Percentiles rank a stretch among this genome's conserved stretches.
Evolutionary conservation across 2,113 vertebrate species (phyloP).

Genomic region (Lethenteron camtschaticum): DNA sequence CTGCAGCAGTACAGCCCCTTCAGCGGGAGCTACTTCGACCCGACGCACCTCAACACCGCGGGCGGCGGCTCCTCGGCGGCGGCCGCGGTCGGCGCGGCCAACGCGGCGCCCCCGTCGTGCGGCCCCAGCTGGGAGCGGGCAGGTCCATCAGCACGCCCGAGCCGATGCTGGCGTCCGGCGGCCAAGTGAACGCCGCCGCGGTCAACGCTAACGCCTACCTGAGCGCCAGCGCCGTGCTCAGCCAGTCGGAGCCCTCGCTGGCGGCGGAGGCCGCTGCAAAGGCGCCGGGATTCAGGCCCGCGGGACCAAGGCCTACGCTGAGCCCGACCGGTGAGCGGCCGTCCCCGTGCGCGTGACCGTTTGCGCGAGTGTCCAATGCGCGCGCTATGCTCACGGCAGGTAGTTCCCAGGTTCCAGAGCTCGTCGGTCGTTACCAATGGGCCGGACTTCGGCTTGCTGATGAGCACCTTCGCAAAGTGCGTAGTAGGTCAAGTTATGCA

Average conservation of each 20-base stretch:
- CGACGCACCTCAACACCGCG: neutral
- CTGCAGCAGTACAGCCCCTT: neutral
- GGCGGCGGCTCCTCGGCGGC: no score
- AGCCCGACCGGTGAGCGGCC: slow-evolving; percentile 54
- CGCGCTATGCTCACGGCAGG: no score
- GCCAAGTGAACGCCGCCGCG: no score
- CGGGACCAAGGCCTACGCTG: slow-evolving; percentile 62
- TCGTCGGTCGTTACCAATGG: no score
- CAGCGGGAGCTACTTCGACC: slow-evolving; percentile 4
- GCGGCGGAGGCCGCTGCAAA: slow-evolving; percentile 42
- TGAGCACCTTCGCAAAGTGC: no score
- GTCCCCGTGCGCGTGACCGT: no score
- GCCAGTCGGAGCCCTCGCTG: slow-evolving; percentile 66
- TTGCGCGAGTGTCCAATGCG: no score
- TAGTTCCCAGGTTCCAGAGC: no score
- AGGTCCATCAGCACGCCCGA: slow-evolving; percentile 6
- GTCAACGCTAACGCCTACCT: neutral
- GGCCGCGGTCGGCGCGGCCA: neutral
- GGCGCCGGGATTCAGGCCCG: slow-evolving; percentile 73
- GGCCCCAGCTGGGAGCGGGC: neutral
- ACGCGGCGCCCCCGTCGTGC: neutral
- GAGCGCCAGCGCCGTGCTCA: slow-evolving; percentile 31
- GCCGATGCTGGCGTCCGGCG: slow-evolving; percentile 1
- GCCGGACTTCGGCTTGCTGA: no score
- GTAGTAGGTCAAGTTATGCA: no score